Conservation (phyloP, 2,888 invertebrate genomes). For the Portevinia maculata region DNA sequence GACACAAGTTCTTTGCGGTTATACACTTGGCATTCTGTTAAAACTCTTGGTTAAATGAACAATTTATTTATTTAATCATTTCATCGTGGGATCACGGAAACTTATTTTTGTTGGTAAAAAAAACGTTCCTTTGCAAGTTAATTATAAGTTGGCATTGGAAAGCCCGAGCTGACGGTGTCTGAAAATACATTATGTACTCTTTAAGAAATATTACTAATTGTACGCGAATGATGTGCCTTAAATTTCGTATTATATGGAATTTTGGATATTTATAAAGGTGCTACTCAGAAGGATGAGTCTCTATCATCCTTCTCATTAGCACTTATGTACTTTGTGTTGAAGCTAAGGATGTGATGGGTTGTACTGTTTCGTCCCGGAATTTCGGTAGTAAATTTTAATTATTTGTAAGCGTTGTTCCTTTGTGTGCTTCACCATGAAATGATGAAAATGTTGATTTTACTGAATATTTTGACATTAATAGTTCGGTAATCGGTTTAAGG, state of each 20-base stretch:
- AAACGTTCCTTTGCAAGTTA: not conserved
- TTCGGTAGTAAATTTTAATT: too few relatives aligned
- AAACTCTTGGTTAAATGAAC: conserved; percentile 30
- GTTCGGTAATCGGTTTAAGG: too few relatives aligned
- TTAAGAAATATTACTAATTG: not conserved
- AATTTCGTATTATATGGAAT: not conserved
- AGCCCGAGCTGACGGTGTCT: not conserved
- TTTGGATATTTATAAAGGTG: not conserved
- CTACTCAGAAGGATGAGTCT: too few relatives aligned
- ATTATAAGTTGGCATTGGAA: conserved; percentile 1
- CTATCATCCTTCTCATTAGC: too few relatives aligned
- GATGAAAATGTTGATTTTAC: too few relatives aligned
- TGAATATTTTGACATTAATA: too few relatives aligned
- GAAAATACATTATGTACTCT: not conserved
- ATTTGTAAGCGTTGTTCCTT: too few relatives aligned
- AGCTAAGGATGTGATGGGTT: too few relatives aligned
- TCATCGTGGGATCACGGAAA: conserved; percentile 12
- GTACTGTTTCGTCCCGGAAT: too few relatives aligned
- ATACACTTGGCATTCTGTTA: not conserved
- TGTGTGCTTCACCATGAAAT: too few relatives aligned
- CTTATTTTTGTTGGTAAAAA: conserved; percentile 1
- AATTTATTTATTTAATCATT: conserved; percentile 50
- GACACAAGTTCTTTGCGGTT: not conserved
- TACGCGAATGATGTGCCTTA: not conserved
- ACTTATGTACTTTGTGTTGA: too few relatives aligned